Conservation (phyloP, 2,888 invertebrate genomes). For the Sphinx pinastri region DNA sequence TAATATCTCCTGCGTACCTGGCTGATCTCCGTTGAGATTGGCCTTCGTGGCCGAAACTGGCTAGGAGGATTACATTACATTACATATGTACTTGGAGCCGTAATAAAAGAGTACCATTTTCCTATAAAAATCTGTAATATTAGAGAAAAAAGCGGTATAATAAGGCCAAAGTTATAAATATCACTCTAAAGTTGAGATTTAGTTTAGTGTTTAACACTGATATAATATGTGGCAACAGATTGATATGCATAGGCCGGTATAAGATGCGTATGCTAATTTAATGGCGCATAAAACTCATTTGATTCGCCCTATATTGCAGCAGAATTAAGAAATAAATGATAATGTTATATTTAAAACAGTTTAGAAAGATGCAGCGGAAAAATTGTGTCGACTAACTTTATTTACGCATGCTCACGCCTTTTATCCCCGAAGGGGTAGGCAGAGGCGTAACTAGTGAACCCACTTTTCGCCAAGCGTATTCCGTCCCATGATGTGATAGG, state of each 20-base stretch:
- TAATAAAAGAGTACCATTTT: no score
- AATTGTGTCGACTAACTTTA: not conserved
- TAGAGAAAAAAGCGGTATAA: not conserved
- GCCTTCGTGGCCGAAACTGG: no score
- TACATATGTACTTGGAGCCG: no score
- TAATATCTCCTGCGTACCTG: no score
- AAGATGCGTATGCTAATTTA: constrained; percentile 8
- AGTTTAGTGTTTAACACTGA: not conserved
- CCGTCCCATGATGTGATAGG: no score
- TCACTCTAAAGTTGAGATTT: not conserved
- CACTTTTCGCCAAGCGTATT: no score
- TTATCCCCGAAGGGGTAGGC: no score
- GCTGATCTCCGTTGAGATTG: no score
- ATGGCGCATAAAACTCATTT: not conserved
- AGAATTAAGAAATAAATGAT: not conserved
- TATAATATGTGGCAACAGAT: not conserved
- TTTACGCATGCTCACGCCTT: no score
- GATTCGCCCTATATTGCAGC: constrained; percentile 7
- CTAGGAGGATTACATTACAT: no score
- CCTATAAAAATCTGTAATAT: not conserved
- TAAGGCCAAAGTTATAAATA: not conserved
- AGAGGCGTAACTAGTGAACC: no score
- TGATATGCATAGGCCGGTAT: constrained; percentile 6
- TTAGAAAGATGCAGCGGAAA: constrained; percentile 1
- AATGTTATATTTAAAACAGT: not conserved